phyloP scores from a whole-genome alignment of 2,888 invertebrate genomes.

The Patella caerulea region DNA sequence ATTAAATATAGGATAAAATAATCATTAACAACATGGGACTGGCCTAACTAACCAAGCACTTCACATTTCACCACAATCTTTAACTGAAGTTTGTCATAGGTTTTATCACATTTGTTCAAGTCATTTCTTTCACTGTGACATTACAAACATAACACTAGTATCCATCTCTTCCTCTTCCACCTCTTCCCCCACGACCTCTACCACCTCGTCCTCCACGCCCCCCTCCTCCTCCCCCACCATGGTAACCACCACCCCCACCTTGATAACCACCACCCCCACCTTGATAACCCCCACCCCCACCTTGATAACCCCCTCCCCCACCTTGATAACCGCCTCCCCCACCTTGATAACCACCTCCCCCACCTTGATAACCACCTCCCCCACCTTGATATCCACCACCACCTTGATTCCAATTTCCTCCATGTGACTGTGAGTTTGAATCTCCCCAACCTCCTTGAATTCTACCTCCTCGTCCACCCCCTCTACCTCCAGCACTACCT shows the following conservation, averaged over 20 bases:
- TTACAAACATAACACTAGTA: no score
- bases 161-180: no score
- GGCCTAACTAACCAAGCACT: no score
- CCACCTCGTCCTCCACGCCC: slow-evolving; percentile 39
- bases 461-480: slow-evolving; percentile 54
- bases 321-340: slow-evolving; percentile 35
- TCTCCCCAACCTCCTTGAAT: slow-evolving; percentile 61
- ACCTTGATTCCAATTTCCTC: slow-evolving; percentile 54
- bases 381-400: slow-evolving; percentile 52
- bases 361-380: slow-evolving; percentile 32
- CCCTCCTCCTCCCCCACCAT: slow-evolving; percentile 35
- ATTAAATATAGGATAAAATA: no score
- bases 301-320: slow-evolving; percentile 38
- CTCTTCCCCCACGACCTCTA: neutral
- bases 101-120: no score
- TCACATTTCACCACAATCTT: no score
- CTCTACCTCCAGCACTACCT: slow-evolving; percentile 42
- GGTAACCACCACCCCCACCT: slow-evolving; percentile 21
- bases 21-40: no score
- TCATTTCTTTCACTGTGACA: no score
- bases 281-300: slow-evolving; percentile 32
- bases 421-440: slow-evolving; percentile 45
- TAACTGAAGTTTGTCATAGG: no score
- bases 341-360: slow-evolving; percentile 38
- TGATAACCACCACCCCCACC: slow-evolving; percentile 32